Evolutionary conservation across 1,140 invertebrate species (phyloP).

Genomic region (Gryllus bimaculatus): DNA sequence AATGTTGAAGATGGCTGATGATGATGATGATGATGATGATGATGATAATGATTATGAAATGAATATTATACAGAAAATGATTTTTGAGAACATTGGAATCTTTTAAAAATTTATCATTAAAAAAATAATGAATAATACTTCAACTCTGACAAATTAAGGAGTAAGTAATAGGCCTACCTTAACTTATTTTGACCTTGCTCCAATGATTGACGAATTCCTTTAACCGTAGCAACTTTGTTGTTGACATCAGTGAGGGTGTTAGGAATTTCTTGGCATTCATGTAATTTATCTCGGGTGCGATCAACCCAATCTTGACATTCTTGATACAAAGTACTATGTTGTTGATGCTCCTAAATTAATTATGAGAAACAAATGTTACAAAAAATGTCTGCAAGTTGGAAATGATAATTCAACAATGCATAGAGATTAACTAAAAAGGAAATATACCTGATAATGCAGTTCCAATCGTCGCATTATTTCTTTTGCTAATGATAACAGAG

Average conservation of each 20-base stretch:
- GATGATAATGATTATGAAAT: too few species aligned
- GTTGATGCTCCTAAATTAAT: constrained; percentile 63
- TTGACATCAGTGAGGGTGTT: constrained; percentile 71
- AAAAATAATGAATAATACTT: too few species aligned
- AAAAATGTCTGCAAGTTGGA: neutral
- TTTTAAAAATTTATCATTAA: too few species aligned
- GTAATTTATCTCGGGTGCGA: constrained; percentile 69
- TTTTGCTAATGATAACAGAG: constrained; percentile 81
- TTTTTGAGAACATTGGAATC: too few species aligned
- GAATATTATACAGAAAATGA: too few species aligned
- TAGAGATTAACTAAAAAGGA: neutral
- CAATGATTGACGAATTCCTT: constrained; percentile 70
- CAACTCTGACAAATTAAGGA: too few species aligned
- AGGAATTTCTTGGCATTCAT: constrained; percentile 64
- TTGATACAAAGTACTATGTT: constrained; percentile 77
- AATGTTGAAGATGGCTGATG: too few species aligned
- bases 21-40: too few species aligned
- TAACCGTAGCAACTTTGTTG: constrained; percentile 71
- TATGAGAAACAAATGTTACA: neutral
- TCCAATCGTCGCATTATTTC: constrained; percentile 85
- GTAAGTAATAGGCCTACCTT: constrained; percentile 12
- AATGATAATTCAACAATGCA: neutral
- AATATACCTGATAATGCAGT: constrained; percentile 69
- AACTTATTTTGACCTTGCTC: constrained; percentile 88
- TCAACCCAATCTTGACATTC: constrained; percentile 90